Evolutionary conservation across 2,888 invertebrate genomes (phyloP).

Genomic region (Myopa testacea): DNA sequence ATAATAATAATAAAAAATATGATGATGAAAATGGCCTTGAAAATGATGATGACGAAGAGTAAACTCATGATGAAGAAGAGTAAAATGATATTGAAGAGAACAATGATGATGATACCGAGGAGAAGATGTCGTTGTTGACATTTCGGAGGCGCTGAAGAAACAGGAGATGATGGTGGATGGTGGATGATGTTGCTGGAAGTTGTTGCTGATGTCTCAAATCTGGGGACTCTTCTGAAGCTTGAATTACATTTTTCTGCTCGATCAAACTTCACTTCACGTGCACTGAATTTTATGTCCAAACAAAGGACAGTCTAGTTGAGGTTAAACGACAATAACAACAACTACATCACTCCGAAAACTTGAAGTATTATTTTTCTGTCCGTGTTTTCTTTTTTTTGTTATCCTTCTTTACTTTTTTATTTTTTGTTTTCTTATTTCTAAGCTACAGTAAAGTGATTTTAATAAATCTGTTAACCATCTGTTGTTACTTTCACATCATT

Average conservation of each 20-base stretch:
- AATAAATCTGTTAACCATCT: slow-evolving; percentile 32
- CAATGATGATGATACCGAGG: too few relatives aligned
- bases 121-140: too few relatives aligned
- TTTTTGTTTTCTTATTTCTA: neutral
- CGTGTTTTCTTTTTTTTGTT: neutral
- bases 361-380: too few relatives aligned
- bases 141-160: too few relatives aligned
- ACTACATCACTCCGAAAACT: neutral
- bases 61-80: too few relatives aligned
- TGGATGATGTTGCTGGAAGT: too few relatives aligned
- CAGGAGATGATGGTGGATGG: too few relatives aligned
- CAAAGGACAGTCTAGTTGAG: neutral
- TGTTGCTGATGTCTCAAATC: too few relatives aligned
- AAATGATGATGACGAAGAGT: too few relatives aligned
- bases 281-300: neutral
- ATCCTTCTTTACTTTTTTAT: neutral
- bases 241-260: slow-evolving; percentile 31
- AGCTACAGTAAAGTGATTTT: neutral
- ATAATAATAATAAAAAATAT: too few relatives aligned
- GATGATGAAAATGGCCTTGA: neutral
- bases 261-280: slow-evolving; percentile 9
- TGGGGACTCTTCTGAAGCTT: neutral
- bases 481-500: slow-evolving; percentile 34
- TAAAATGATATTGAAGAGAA: too few relatives aligned
- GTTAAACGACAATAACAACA: neutral